Evolutionary conservation across 2,797 vertebrate species (phyloP), one percentile per base, ranked within the genome.

Genomic region (Phoeniculus purpureus): DNA sequence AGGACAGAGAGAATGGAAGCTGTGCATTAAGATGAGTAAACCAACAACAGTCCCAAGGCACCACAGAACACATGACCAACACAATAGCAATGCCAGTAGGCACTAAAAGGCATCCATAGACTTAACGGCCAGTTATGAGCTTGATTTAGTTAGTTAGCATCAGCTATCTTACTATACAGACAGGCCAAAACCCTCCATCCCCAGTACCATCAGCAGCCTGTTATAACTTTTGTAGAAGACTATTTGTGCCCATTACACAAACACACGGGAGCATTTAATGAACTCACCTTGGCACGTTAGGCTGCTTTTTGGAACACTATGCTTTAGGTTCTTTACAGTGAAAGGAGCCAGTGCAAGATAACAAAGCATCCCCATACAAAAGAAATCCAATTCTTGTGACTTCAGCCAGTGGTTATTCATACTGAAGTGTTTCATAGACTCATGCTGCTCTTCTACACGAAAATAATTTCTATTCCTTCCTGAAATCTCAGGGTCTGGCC

Each of bases 51-150:
- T 47, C 75, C 64, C 1, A 0, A 80, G 85, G n/a, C 25, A 47
- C 40, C 75, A 55, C 31, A 43, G 52, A 73, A 74, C 50, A 17
- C 1, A 47, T 2, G 14, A 68, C 40, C 47, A 77, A 50, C 43
- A 82, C 87, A 87, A 82, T 7, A 31, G 68, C 58, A 82, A 78
- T 58, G 58, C 51, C 82, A 80, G 19, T 6, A 81, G 37, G 60
- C 48, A 59, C 40, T 72, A 32, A 89, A 74, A 72, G 11, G 18
- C 40, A 84, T 21, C 47, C 43, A 71, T 27, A 72, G 22, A 4
- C 66, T 56, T 79, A 85, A 89, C 11, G 19, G 60, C 48, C 31
- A 73, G 47, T 60, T 73, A 79, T 0, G 0, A 87, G 45, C 23
- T 40, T 82, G 45, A 66, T 76, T 76, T 80, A 81, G 31, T 81